Base-by-base conservation (phyloP, 2,113 vertebrate species). In the Spilogale gracilis region DNA sequence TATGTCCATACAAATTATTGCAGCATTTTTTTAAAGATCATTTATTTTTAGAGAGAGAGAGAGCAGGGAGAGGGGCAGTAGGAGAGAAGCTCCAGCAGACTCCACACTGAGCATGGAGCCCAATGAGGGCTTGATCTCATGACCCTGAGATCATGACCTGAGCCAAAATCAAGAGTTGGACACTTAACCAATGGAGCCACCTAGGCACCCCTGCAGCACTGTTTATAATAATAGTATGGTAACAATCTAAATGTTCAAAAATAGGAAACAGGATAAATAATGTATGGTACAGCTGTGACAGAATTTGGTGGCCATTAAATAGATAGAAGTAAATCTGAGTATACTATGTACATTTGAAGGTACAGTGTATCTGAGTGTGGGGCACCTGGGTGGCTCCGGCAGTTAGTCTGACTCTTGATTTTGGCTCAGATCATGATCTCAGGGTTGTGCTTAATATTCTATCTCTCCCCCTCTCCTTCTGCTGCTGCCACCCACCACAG, bases 401-500 rank as follows among this genome's bases (percentile, higher is more conserved):
- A n/a, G 65, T 67, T 32, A 32, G 27, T 69, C 16, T 0, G 32
- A 69, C 32, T 69, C 67, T 69, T 69, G 67, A 69, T 69, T 69
- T 69, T 18, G 32, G 17, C 67, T 69, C 32, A 69, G 32, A 17
- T 69, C 17, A 32, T 69, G 32, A 38, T 69, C 67, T 38, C 67
- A 38, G 67, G 67, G 67, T 69, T 69, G 67, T 69, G 67, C 67
- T n/a, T 38, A 20, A 69, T 32, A 38, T 69, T n/a, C 32, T 69
- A 30, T 32, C 32, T 69, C 32, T 69, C 25, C 25, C 16, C 67
- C 32, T 69, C 67, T 69, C 67, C 67, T 69, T n/a, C 67, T 38
- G 16, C 21, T 2, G 21, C 9, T 0, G 50, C 50, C 9, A 2
- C 30, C 13, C 3, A 3, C 67, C 32, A 18, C n/a, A 69, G 32